Base-by-base conservation (phyloP, 1,140 invertebrate genomes). In the Antheraea pernyi region DNA sequence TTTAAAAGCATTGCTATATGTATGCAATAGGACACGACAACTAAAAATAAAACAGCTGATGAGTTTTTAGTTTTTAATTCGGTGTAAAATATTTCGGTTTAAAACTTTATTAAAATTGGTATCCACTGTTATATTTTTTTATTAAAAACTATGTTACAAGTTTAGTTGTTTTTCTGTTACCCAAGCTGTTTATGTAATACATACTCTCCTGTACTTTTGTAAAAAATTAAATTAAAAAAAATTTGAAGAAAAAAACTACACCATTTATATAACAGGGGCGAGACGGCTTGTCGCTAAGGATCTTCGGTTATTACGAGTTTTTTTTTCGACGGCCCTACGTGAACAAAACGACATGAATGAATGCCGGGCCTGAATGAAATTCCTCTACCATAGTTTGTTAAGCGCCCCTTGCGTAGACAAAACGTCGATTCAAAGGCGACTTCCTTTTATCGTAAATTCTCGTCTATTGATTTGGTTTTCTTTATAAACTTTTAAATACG, bases 271-370 rank as follows among this genome's bases (percentile, higher is more conserved):
- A 58, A 59, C 76, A 73, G 78, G 73, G 78, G 72, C 76, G 77
- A 88, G 88, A 90, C 86, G 85, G 82, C 83, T 72, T 81, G 88
- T 85, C 88, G 75, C 80, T 84, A 76, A 84, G 83, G 84, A 81
- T 76, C 76, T 62, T 65, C 78, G 46, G 16, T 53, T 79, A 80
- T 76, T 81, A 79, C 72, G 73, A 68, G 71, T 73, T 69, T 37
- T 71, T 77, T 81, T 88, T 89, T 89, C 85, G 77, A 83, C 77
- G 70, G 68, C 61, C 63, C 78, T 78, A 79, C 70, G 79, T 70
- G 72, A 78, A 85, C 84, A 86, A 86, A 83, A 83, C 81, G 79
- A 58, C 59, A 67, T 85, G 77, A 86, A 85, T 83, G 82, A 83
- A 78, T 68, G 74, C 19, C 37, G 16, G 65, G 13, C n/a, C 18